These are phyloP conservation scores for Cheilosia vulpina DNA, from an alignment of 2,888 invertebrate species.

Conservation along the genomic window DNA sequence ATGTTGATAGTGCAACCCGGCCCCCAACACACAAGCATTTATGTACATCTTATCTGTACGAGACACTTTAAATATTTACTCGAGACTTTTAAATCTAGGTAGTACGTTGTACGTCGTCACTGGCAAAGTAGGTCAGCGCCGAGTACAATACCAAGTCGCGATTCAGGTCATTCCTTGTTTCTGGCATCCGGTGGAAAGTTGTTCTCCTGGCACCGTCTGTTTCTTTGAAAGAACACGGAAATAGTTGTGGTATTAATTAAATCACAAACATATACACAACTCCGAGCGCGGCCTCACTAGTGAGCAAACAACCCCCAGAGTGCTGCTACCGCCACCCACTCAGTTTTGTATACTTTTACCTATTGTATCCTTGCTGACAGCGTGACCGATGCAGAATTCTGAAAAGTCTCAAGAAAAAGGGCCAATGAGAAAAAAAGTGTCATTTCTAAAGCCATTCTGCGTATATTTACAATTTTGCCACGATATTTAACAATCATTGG, in stretches of 20 bases:
- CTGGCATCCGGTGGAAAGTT: constrained; percentile 32
- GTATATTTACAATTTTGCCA: too few species aligned
- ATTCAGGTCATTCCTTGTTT: constrained; percentile 50
- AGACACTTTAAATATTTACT: constrained; percentile 69
- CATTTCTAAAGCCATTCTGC: too few species aligned
- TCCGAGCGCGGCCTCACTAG: background rate
- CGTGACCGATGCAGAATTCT: too few species aligned
- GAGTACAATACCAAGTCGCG: constrained; percentile 18
- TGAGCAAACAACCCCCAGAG: background rate
- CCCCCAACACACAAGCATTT: background rate
- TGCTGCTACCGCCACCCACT: background rate
- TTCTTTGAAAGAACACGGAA: constrained; percentile 32
- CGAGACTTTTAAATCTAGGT: constrained; percentile 56
- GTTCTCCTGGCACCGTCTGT: background rate
- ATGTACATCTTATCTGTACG: constrained; percentile 58
- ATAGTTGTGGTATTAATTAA: constrained; percentile 59
- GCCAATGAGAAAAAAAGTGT: too few species aligned
- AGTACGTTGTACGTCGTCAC: constrained; percentile 19
- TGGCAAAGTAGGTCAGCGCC: constrained; percentile 38
- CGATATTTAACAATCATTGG: too few species aligned
- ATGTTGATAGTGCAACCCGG: constrained; percentile 16
- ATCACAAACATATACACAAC: constrained; percentile 9
- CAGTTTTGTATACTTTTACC: constrained; percentile 44
- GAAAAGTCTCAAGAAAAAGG: too few species aligned
- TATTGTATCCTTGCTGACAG: constrained; percentile 26